A percentile compares a stretch with the other conserved stretches of the same genome.
These are phyloP conservation scores for Listronotus oregonensis DNA, from an alignment of 1,140 invertebrate genomes.

Conservation along the genomic window DNA sequence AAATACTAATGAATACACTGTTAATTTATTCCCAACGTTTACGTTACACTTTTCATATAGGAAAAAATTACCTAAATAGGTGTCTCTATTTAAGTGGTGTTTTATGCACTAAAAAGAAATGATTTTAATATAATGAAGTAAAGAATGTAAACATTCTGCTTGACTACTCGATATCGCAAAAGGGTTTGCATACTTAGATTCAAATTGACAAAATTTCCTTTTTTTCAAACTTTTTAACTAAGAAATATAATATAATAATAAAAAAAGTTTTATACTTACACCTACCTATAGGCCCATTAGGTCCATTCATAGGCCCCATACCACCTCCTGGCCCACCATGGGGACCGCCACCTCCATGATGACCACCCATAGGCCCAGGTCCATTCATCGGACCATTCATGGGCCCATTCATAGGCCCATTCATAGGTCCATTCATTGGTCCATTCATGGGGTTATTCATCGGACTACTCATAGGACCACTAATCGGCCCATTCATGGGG, in stretches of 20 bases:
- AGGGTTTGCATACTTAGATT: too few relatives aligned
- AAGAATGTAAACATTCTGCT: too few relatives aligned
- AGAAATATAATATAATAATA: not conserved
- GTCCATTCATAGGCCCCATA: slow-evolving; percentile 28
- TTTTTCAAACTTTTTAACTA: too few relatives aligned
- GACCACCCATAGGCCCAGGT: slow-evolving; percentile 17
- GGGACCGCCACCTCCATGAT: slow-evolving; percentile 6
- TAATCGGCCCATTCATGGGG: slow-evolving; percentile 49
- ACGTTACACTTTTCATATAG: too few relatives aligned
- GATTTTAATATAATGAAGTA: too few relatives aligned
- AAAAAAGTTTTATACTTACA: slow-evolving; percentile 6
- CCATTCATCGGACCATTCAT: slow-evolving; percentile 50
- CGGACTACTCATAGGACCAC: slow-evolving; percentile 48
- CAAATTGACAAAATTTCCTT: too few relatives aligned
- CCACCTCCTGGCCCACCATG: slow-evolving; percentile 13
- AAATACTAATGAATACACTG: too few relatives aligned
- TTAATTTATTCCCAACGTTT: too few relatives aligned
- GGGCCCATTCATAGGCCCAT: slow-evolving; percentile 47
- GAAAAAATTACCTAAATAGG: too few relatives aligned
- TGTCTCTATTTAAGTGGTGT: too few relatives aligned
- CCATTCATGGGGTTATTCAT: slow-evolving; percentile 50
- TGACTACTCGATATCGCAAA: too few relatives aligned
- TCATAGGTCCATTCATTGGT: slow-evolving; percentile 49
- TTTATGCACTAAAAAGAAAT: too few relatives aligned
- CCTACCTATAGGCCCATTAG: slow-evolving; percentile 30